Base-by-base conservation (phyloP, 2,888 invertebrate species). In the Sarcophaga rosellei region DNA sequence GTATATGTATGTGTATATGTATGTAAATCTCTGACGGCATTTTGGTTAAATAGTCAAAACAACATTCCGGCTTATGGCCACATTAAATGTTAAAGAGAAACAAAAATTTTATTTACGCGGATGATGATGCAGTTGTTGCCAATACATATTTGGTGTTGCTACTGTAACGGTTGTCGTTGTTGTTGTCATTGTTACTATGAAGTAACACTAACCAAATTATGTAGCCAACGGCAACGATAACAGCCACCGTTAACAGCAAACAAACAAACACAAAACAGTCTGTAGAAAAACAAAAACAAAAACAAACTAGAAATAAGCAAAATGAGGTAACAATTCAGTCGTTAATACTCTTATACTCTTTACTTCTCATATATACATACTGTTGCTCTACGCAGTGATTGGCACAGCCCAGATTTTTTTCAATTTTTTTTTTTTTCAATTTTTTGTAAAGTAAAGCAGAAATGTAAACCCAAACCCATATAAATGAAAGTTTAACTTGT, bases 291-390 rank as follows among this genome's bases (percentile, higher is more conserved):
- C 6, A 35, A 35, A 1, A 35, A 1, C 2, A 35, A 35, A 35
- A 35, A 35, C 6, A 35, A 35, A 25, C 63, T 63, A 21, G 20
- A 45, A 86, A 74, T 86, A 77, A 83, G 73, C 65, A 17, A 45
- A 86, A 74, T 86, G 83, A 83, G 73, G 69, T 83, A 83, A 83
- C 65, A 69, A 80, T 74, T 82, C 53, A 53, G 12, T 80, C 68
- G 80, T 68, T 47, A 57, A 79, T 59, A 63, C 8, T 63, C 11
- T 17, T 53, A n/a, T 35, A 47, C 17, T 25, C 10, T 12, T 66
- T 15, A 63, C 53, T 21, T 15, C 63, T 17, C 25, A 59, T 57
- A 15, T 2, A 53, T 12, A 44, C 3, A 47, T 23, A 15, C 21
- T 15, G 5, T 21, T 45, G 4, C 23, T 12, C 21, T 17, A n/a